Conservation (phyloP, 2,797 vertebrate genomes). For the Enteromius mattozi region DNA sequence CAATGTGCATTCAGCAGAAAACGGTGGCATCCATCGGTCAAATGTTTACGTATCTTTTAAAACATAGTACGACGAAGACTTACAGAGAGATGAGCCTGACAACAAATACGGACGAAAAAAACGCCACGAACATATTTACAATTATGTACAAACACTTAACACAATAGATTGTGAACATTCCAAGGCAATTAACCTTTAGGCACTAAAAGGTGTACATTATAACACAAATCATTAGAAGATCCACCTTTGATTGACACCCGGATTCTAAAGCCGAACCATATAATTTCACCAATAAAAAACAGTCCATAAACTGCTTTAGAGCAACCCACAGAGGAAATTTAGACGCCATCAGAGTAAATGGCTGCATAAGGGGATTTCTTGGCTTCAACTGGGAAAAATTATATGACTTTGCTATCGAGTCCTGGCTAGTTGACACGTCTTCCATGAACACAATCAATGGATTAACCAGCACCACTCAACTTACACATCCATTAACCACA, state of each 20-base stretch:
- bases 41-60: constrained; percentile 23
- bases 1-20: constrained; percentile 41
- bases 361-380: constrained; percentile 60
- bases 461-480: constrained; percentile 46
- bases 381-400: constrained; percentile 50
- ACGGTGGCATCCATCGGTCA: constrained; percentile 13
- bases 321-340: constrained; percentile 31
- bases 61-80: constrained; percentile 30
- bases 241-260: constrained; percentile 59
- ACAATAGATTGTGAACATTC: constrained; percentile 76
- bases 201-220: constrained; percentile 81
- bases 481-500: constrained; percentile 52
- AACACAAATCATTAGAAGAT: constrained; percentile 69
- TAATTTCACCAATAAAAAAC: constrained; percentile 34
- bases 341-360: constrained; percentile 20
- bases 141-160: constrained; percentile 73
- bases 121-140: constrained; percentile 74
- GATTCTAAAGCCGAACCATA: constrained; percentile 46
- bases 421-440: constrained; percentile 43
- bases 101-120: constrained; percentile 48
- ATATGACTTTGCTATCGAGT: constrained; percentile 38
- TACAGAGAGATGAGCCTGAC: constrained; percentile 41
- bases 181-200: constrained; percentile 78
- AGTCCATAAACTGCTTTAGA: constrained; percentile 19
- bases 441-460: constrained; percentile 49